phyloP scores from a whole-genome alignment of 2,113 vertebrate genomes.

The Crotophaga sulcirostris region DNA sequence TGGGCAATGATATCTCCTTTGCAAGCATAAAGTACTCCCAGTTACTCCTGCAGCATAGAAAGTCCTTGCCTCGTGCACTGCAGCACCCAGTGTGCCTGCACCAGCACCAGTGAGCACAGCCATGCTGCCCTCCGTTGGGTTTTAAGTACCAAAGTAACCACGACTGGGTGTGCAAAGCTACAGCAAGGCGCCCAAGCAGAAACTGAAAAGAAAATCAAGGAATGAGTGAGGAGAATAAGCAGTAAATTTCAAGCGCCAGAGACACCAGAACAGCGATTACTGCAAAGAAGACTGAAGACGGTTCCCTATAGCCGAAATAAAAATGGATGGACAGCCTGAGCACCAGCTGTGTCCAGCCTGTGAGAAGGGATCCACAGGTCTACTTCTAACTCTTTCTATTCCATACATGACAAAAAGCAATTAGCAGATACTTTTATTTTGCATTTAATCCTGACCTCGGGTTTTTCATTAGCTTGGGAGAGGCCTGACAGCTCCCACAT shows the following conservation, averaged over 20 bases:
- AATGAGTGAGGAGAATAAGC: not conserved
- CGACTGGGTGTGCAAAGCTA: rapidly evolving
- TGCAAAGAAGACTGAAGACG: not conserved
- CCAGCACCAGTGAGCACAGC: rapidly evolving
- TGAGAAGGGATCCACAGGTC: not conserved
- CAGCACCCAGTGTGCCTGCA: rapidly evolving
- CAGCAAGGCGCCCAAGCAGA: not conserved
- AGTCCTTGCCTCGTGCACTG: rapidly evolving
- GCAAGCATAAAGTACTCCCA: rapidly evolving
- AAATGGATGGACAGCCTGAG: rapidly evolving
- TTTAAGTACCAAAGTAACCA: not conserved
- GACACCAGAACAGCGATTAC: not conserved
- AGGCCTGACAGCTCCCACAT: conserved; percentile 21
- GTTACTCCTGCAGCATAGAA: rapidly evolving
- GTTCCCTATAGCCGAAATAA: not conserved
- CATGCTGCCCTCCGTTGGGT: rapidly evolving
- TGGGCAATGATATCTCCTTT: rapidly evolving
- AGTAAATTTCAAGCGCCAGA: not conserved
- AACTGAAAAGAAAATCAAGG: not conserved
- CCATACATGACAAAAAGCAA: not conserved
- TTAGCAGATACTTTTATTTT: not conserved
- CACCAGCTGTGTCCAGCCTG: rapidly evolving
- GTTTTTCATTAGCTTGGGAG: conserved; percentile 1
- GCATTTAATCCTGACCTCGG: not conserved
- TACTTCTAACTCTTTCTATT: not conserved